A percentile compares a stretch with the other conserved stretches of the same genome.
Evolutionary conservation across 2,113 vertebrate genomes (phyloP).

Genomic region (Lophotis ruficrista): DNA sequence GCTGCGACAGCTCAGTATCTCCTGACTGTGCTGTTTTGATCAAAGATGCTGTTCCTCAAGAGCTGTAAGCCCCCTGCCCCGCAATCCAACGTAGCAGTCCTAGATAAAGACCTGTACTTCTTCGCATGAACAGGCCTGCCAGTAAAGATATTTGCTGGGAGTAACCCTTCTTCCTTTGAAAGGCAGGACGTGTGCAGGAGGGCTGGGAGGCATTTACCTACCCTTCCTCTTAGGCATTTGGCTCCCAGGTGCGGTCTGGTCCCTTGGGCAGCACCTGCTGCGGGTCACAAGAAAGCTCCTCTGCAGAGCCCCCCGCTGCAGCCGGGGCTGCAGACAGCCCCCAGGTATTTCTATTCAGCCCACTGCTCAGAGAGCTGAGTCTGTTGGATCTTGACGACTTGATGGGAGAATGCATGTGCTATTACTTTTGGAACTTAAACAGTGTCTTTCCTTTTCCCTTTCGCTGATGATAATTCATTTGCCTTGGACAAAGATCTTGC

Average conservation of each 20-base stretch:
- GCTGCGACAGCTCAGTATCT: neutral
- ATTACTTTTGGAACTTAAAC: neutral
- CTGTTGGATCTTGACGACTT: neutral
- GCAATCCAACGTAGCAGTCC: neutral
- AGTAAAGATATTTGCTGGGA: neutral
- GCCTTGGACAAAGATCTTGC: neutral
- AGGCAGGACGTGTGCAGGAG: neutral
- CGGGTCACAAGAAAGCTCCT: neutral
- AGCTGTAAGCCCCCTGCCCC: neutral
- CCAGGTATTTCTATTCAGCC: neutral
- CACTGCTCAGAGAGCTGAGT: neutral
- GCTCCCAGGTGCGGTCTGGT: neutral
- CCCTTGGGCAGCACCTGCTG: neutral
- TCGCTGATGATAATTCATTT: neutral
- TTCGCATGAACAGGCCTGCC: neutral
- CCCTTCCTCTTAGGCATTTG: neutral
- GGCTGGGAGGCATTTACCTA: neutral
- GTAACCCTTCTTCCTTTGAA: neutral
- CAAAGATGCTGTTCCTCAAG: neutral
- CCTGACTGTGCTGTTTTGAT: neutral
- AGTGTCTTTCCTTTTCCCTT: neutral
- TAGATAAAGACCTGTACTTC: neutral
- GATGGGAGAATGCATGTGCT: neutral
- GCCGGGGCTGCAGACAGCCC: neutral
- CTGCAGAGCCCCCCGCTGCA: accelerated